Conservation (phyloP, 64 coral and sea anemone genomes). For the Dendronephthya gigantea region DNA sequence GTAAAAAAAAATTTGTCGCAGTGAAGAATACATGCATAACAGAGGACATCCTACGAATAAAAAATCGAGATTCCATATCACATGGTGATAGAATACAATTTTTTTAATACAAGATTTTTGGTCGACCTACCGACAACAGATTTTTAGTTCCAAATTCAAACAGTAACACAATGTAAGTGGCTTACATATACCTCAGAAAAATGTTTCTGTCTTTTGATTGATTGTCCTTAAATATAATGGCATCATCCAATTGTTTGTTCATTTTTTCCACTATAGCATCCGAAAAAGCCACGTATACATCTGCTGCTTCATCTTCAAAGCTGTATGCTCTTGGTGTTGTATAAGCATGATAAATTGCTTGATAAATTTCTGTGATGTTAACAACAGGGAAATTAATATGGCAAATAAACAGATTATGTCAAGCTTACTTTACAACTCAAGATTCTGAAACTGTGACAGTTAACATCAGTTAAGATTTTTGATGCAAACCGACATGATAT, state of each 20-base stretch:
- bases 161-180: no score
- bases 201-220: background rate
- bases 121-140: no score
- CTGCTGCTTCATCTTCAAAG: background rate
- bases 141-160: no score
- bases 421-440: no score
- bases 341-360: slow-evolving; percentile 1
- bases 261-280: background rate
- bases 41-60: background rate
- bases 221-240: background rate
- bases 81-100: background rate
- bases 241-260: background rate
- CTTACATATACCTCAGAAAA: background rate
- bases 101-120: no score
- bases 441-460: no score
- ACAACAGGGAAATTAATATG: no score
- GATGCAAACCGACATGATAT: no score
- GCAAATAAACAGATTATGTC: no score
- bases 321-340: background rate
- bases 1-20: background rate
- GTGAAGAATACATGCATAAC: background rate
- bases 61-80: background rate
- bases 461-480: no score
- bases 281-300: background rate
- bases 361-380: background rate